A percentile compares a stretch with the other conserved stretches of the same genome.
phyloP scores from a whole-genome alignment of 2,113 vertebrate genomes.

The Oxyura jamaicensis region DNA sequence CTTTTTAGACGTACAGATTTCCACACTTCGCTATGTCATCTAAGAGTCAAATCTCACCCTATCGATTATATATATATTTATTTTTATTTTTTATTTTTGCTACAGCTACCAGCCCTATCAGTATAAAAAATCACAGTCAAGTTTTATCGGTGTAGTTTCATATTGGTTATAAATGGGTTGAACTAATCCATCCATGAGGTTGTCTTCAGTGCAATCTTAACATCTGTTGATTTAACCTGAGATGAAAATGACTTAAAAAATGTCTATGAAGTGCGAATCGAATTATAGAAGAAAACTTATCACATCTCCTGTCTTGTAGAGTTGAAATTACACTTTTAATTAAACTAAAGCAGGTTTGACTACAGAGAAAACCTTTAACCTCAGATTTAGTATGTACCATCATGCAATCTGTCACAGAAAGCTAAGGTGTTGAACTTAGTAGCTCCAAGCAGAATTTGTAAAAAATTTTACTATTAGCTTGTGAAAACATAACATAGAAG shows the following conservation, averaged over 20 bases:
- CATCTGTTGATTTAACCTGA: not conserved
- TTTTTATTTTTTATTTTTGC: not conserved
- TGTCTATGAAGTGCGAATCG: not conserved
- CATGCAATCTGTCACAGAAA: not conserved
- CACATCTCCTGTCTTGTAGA: not conserved
- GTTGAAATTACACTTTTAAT: constrained; percentile 17
- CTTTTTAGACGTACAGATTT: not conserved
- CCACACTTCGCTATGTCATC: not conserved
- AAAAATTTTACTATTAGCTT: not conserved
- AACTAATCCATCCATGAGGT: not conserved
- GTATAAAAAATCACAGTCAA: not conserved
- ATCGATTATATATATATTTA: too few species aligned
- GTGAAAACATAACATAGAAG: not conserved
- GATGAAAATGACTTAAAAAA: not conserved
- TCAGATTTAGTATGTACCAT: not conserved
- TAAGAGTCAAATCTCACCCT: not conserved
- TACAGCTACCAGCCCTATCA: not conserved
- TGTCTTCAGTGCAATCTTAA: not conserved
- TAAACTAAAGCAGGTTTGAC: not conserved
- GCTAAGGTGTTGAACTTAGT: not conserved
- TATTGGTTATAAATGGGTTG: not conserved
- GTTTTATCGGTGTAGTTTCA: not conserved
- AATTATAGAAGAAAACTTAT: not conserved
- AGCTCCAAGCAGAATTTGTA: not conserved
- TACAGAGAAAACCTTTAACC: not conserved